Base-by-base conservation (phyloP, 2,888 invertebrate species). In the Caenorhabditis sp. region DNA sequence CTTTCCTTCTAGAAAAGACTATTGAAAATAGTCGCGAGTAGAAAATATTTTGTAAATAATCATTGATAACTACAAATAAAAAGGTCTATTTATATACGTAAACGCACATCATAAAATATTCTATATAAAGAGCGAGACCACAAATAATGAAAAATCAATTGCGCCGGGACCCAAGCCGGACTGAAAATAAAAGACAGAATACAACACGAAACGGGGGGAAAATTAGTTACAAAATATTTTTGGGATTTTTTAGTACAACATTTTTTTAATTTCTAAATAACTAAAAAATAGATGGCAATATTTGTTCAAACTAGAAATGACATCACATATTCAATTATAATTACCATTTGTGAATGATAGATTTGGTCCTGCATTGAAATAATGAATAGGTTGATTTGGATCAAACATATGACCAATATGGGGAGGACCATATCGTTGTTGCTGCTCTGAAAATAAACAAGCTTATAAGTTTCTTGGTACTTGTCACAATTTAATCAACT, bases 301-400 rank as follows among this genome's bases (percentile, higher is more conserved):
- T 43, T 43, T 43, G 43, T 43, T 43, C 43, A 43, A 43, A 43
- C 43, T 43, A 43, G 43, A 43, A 43, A 43, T 43, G 43, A 43
- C 43, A 43, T 43, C 43, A 43, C 43, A 43, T 43, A 43, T 17
- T 43, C 17, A 43, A 43, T 43, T 43, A 43, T 43, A 43, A 43
- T 43, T 43, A 43, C 43, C 17, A 43, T 43, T 43, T 43, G 43
- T 43, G 17, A 12, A 43, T 43, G 43, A 43, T 43, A 43, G 14
- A 14, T 43, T 43, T 43, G 43, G 17, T 43, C 14, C 8, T 43
- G 12, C 8, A 17, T 43, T 43, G 43, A 10, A 17, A 17, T 43
- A 17, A 14, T 2, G 2, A 43, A 7, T 14, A 43, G 17, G 17
- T 14, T 7, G 3, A 14, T 43, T 43, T 7, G 43, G 43, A 43